A percentile compares a stretch with the other conserved stretches of the same genome.
Evolutionary conservation across 2,888 invertebrate species (phyloP).

Genomic region (Andrena bucephala): DNA sequence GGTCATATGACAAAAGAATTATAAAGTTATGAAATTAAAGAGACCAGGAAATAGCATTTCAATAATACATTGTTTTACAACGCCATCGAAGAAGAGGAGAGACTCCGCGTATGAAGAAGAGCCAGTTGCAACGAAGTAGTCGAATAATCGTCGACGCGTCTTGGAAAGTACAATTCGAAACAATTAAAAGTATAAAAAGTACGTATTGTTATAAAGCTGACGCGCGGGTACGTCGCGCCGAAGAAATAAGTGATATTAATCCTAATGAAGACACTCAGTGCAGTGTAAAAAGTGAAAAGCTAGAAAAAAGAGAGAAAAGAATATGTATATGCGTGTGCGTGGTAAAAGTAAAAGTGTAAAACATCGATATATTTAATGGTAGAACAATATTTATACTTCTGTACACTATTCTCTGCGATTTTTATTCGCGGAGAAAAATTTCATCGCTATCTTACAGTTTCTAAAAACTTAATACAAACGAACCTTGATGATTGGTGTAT

Average conservation of each 20-base stretch:
- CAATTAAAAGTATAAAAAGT: conserved; percentile 79
- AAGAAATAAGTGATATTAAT: conserved; percentile 84
- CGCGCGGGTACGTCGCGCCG: conserved; percentile 76
- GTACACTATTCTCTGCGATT: conserved; percentile 1
- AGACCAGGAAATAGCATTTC: conserved; percentile 12
- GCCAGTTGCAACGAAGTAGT: conserved; percentile 37
- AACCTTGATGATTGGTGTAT: neutral
- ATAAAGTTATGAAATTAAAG: neutral
- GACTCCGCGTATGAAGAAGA: conserved; percentile 31
- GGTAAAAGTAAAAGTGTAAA: conserved; percentile 29
- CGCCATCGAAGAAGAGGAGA: neutral
- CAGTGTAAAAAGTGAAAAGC: conserved; percentile 69
- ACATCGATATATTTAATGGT: conserved; percentile 32
- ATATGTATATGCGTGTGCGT: conserved; percentile 33
- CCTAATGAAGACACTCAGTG: conserved; percentile 80
- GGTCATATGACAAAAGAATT: neutral
- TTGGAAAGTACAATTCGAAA: conserved; percentile 83
- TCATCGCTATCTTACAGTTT: neutral
- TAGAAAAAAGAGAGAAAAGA: conserved; percentile 42
- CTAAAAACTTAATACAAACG: neutral
- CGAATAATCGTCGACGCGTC: conserved; percentile 61
- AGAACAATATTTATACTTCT: conserved; percentile 28
- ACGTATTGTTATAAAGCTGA: conserved; percentile 78
- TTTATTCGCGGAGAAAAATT: conserved; percentile 3
- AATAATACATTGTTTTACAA: neutral